Evolutionary conservation across 2,113 vertebrate genomes (phyloP).

Genomic region (Alexandromys fortis): DNA sequence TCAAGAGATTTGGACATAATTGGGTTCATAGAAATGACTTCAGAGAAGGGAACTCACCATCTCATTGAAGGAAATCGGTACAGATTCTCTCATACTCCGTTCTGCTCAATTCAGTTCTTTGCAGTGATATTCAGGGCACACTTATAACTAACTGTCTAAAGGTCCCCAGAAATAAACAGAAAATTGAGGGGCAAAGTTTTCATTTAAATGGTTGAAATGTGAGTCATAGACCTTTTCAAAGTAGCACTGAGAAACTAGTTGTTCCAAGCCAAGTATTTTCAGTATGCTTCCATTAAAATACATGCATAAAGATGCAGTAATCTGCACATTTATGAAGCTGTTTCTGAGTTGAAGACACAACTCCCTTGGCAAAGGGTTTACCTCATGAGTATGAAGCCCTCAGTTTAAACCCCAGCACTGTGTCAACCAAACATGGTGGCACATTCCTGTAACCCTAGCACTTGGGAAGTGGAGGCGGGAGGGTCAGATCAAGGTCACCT

Average conservation of each 20-base stretch:
- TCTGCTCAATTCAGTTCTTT: background rate
- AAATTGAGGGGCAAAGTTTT: background rate
- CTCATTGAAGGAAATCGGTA: background rate
- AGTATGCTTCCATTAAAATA: background rate
- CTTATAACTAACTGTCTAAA: background rate
- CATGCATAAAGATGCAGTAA: background rate
- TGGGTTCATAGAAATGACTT: background rate
- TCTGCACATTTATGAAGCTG: background rate
- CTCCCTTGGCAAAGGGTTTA: background rate
- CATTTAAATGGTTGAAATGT: constrained; percentile 3
- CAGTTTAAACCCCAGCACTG: background rate
- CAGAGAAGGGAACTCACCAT: too few relatives aligned
- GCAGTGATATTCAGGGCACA: background rate
- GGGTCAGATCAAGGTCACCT: too few relatives aligned
- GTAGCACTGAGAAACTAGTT: background rate
- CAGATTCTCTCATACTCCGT: background rate
- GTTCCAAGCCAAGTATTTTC: background rate
- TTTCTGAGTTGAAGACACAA: background rate
- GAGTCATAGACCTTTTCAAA: background rate
- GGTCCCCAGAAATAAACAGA: background rate
- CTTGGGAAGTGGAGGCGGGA: background rate
- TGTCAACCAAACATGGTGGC: background rate
- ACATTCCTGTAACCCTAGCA: background rate
- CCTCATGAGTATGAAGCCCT: background rate
- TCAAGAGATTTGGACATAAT: background rate